Percentiles rank a stretch among this genome's conserved stretches.
phyloP scores from a whole-genome alignment of 2,113 vertebrate genomes.

The Diphyllodes magnificus region DNA sequence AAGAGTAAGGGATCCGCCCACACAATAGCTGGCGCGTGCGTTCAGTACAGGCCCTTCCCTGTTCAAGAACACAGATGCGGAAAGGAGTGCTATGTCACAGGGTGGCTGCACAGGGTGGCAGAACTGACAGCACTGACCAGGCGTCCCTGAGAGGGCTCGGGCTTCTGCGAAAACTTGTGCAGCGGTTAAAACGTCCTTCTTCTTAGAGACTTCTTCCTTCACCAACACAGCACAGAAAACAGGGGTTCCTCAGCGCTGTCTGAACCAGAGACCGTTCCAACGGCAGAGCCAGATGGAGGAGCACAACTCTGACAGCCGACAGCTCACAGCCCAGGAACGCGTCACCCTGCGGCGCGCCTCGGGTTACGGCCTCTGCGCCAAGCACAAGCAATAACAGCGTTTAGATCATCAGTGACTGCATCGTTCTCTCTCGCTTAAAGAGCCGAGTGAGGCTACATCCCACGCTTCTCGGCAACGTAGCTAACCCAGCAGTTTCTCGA shows the following conservation, averaged over 20 bases:
- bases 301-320: fast-evolving
- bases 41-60: neutral
- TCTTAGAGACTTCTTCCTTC: neutral
- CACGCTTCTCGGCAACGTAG: fast-evolving
- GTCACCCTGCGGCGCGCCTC: fast-evolving
- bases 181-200: neutral
- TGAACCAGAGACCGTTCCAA: neutral
- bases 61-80: fast-evolving
- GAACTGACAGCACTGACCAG: neutral
- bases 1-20: neutral
- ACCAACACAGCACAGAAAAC: neutral
- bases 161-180: neutral
- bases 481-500: neutral
- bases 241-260: neutral
- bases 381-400: neutral
- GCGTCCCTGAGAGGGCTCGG: fast-evolving
- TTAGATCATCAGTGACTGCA: fast-evolving
- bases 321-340: neutral
- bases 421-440: neutral
- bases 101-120: neutral
- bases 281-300: neutral
- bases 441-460: neutral
- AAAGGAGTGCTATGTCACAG: fast-evolving
- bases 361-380: neutral
- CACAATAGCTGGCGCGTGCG: fast-evolving